Base-by-base conservation (phyloP, 2,797 vertebrate species). In the Enteromius viviparus region DNA sequence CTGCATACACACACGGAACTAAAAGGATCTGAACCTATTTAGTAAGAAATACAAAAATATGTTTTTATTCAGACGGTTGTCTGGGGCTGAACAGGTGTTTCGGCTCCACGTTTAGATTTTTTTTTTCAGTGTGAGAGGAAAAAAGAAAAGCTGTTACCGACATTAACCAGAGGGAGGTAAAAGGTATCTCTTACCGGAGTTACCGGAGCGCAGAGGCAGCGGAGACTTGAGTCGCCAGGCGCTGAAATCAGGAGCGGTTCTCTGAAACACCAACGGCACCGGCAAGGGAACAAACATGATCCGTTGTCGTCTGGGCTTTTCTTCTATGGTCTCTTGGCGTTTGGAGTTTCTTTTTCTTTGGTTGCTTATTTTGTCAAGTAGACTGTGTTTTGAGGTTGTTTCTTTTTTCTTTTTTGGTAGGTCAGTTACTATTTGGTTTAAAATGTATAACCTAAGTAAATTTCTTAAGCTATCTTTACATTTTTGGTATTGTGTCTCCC, bases 271-370 rank as follows among this genome's bases (percentile, higher is more conserved):
- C 93, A 96, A 94, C 93, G 95, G 95, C 91, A 96, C 94, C 92
- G 95, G 94, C 94, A 96, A 92, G 87, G 95, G 95, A 94, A 96
- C 94, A 94, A 96, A 96, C 95, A 96, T 96, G 93, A 94, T 95
- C 94, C 93, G 93, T 91, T 92, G 92, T 94, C 93, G 93, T 93
- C 93, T 92, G 91, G 91, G 87, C 87, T 83, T 92, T 80, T 83
- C 68, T 81, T 70, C 76, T 53, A 78, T 76, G 70, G 51, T 49
- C 83, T 76, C 83, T 82, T 80, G 71, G 74, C 55, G 49, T 60
- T 86, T 77, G 78, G 78, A 37, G 55, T 51, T 66, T 42, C 62
- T 92, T 85, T 70, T 68, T 92, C 88, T 90, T 87, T 86, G 79
- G 70, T 14, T 76, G 68, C 37, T 85, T 66, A 60, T 83, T 87